phyloP scores from a whole-genome alignment of 2,113 vertebrate species.

The Natator depressus region DNA sequence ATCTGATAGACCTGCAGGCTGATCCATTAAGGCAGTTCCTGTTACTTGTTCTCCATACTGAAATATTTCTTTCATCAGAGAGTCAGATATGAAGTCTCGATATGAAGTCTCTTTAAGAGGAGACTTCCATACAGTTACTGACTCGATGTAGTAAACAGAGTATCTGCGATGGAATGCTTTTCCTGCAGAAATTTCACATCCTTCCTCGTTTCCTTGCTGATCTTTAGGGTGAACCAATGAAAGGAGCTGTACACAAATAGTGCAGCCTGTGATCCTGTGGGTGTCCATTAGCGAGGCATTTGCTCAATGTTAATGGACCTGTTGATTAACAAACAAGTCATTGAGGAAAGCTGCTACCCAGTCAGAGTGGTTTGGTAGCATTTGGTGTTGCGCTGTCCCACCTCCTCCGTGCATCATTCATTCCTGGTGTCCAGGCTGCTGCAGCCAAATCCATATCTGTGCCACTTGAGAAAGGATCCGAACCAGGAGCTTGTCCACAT shows the following conservation, averaged over 20 bases:
- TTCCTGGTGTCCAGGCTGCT: background rate
- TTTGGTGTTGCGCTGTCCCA: background rate
- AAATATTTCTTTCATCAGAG: conserved; percentile 45
- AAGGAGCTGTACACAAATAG: conserved; percentile 39
- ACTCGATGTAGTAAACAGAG: conserved; percentile 60
- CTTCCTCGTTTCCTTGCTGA: conserved; percentile 70
- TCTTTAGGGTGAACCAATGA: conserved; percentile 66
- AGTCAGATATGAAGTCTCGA: conserved; percentile 30
- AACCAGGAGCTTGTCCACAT: fast-evolving
- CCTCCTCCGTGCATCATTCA: background rate
- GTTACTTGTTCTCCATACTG: background rate
- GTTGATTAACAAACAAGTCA: conserved; percentile 60
- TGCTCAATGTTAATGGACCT: conserved; percentile 47
- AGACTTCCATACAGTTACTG: conserved; percentile 38
- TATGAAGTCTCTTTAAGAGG: conserved; percentile 31
- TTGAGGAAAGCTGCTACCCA: conserved; percentile 15
- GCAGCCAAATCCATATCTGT: background rate
- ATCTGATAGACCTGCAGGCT: background rate
- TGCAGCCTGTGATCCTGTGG: conserved; percentile 25
- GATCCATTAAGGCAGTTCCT: background rate
- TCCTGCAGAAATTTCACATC: conserved; percentile 72
- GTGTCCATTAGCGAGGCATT: conserved; percentile 53
- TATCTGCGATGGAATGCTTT: conserved; percentile 61
- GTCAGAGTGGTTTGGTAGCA: background rate
- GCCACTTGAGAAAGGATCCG: background rate